Evolutionary conservation across 2,888 invertebrate genomes (phyloP), one percentile per base, ranked within the genome.

Genomic region (Pseudeuparius sepicola): DNA sequence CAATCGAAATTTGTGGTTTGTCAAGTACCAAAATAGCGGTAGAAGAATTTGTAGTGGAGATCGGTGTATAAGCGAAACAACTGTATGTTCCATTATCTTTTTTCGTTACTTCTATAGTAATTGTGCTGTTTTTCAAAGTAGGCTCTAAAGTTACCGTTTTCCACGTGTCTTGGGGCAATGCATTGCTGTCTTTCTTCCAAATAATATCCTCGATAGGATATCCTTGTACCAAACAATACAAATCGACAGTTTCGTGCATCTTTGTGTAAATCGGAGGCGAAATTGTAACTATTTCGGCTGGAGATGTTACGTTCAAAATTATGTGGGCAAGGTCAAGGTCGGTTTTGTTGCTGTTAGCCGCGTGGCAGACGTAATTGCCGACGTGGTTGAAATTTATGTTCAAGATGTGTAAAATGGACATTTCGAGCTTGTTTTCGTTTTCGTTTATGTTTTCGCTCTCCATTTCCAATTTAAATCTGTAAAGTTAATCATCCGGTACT

Each of bases 71-170:
- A 47, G 64, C 62, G 24, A 59, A 49, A 55, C 77, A 77, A 12
- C 61, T 60, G 51, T 79, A 82, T 1, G 77, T 74, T 5, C 85
- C 87, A 55, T 85, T 84, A 52, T 85, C 78, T 49, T 77, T 76
- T 42, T 75, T 71, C 6, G 69, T 65, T 1, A 78, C 64, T 48
- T 71, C 68, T 2, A 65, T 58, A 31, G 78, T 64, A 51, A 61
- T 63, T 0, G 68, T 71, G 28, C 74, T 70, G 50, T 73, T 68
- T 3, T 74, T 63, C 39, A 67, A 63, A 4, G 77, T 80, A 4
- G 67, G 62, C 52, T 74, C 74, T 2, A 74, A 45, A 26, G 52
- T 51, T 20, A 59, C 55, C 9, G 51, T 51, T 9, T 50, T 43
- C 49, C 50, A 53, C 15, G 46, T 44, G 34, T 53, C 48, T 31